phyloP scores from a whole-genome alignment of 2,113 vertebrate genomes.

The Heliornis fulica region DNA sequence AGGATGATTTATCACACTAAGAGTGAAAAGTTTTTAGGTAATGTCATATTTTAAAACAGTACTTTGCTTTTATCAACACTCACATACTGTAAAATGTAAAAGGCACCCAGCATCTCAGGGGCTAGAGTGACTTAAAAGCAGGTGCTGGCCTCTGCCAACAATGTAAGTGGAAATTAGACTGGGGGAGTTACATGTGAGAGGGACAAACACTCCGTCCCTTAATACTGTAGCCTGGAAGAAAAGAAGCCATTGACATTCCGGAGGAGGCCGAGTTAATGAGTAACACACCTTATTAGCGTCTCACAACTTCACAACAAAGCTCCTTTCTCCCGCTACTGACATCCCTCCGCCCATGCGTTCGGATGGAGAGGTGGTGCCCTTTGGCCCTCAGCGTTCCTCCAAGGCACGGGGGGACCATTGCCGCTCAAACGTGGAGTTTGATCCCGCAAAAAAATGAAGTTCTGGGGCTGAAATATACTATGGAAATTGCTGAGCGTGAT shows the following conservation, averaged over 20 bases:
- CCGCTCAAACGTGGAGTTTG: rapidly evolving
- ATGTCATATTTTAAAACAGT: background rate
- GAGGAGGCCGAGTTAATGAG: constrained; percentile 54
- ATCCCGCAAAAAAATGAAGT: rapidly evolving
- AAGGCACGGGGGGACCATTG: rapidly evolving
- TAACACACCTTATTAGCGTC: constrained; percentile 57
- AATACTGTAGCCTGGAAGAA: background rate
- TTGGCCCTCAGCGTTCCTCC: background rate
- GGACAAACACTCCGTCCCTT: constrained; percentile 9
- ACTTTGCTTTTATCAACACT: background rate
- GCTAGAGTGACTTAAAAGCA: background rate
- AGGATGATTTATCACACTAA: background rate
- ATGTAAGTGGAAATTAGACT: background rate
- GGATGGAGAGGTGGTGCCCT: background rate
- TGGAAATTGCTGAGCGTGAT: background rate
- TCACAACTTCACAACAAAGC: background rate
- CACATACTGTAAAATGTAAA: background rate
- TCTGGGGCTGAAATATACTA: background rate
- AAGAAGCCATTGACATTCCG: constrained; percentile 46
- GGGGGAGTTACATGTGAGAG: background rate
- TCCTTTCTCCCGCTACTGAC: background rate
- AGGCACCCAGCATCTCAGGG: background rate
- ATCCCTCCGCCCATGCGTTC: background rate
- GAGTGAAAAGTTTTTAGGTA: background rate
- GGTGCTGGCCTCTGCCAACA: background rate